Percentiles rank a stretch among this genome's conserved stretches.
Conservation (phyloP, 2,797 vertebrate genomes). For the Hyperoplus immaculatus region DNA sequence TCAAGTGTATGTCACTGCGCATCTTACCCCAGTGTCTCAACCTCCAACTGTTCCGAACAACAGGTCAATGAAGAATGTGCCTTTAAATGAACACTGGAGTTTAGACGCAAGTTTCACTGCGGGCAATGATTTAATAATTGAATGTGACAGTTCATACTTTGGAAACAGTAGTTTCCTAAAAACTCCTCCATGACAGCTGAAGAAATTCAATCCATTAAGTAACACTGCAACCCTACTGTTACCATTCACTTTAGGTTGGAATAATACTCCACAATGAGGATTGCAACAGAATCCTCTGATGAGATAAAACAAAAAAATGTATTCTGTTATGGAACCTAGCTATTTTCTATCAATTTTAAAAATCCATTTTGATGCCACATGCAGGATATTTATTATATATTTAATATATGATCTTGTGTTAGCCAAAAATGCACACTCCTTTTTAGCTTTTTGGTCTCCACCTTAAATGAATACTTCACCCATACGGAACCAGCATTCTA, state of each 20-base stretch:
- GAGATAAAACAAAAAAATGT: too few species aligned
- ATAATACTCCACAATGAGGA: too few species aligned
- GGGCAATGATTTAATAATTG: not conserved
- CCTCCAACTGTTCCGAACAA: not conserved
- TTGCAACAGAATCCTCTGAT: too few species aligned
- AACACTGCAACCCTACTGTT: too few species aligned
- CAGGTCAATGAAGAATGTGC: not conserved
- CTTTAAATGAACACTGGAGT: not conserved
- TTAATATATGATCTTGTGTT: not conserved
- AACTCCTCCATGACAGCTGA: too few species aligned
- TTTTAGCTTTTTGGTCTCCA: slow-evolving; percentile 11
- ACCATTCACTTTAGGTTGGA: too few species aligned
- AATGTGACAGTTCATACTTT: too few species aligned
- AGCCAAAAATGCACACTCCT: not conserved
- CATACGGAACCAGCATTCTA: too few species aligned
- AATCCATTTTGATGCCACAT: not conserved
- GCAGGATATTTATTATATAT: not conserved
- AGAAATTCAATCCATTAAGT: too few species aligned
- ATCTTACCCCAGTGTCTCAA: not conserved
- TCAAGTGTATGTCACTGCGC: slow-evolving; percentile 21
- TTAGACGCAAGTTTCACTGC: not conserved
- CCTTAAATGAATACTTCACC: not conserved
- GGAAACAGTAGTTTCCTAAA: too few species aligned
- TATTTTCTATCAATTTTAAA: too few species aligned
- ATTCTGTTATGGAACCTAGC: too few species aligned